phyloP scores from a whole-genome alignment of 92 coral and sea anemone species.

The Phenganax subtilis region DNA sequence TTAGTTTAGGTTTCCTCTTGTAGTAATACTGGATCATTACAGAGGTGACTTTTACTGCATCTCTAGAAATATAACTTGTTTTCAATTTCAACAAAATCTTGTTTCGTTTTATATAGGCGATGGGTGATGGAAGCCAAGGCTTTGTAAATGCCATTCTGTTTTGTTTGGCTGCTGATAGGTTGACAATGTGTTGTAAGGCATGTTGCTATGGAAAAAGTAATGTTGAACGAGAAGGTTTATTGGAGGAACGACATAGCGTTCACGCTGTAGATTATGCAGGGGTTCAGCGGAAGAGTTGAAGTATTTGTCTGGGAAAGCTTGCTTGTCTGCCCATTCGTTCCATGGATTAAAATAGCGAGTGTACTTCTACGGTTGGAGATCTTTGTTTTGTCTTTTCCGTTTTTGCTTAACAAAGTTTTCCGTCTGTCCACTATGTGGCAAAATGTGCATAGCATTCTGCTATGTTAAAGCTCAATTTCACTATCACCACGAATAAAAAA shows the following conservation, averaged over 20 bases:
- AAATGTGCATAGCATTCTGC: too few relatives aligned
- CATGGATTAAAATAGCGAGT: too few relatives aligned
- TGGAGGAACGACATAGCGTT: neutral
- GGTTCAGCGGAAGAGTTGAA: neutral
- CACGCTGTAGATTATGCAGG: too few relatives aligned
- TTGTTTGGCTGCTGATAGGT: conserved; percentile 12
- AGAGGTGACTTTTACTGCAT: too few relatives aligned
- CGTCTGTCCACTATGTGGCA: too few relatives aligned
- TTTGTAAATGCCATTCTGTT: conserved; percentile 25
- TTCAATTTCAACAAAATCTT: neutral
- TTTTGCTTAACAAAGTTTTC: too few relatives aligned
- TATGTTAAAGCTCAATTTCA: too few relatives aligned
- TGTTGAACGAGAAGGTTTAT: neutral
- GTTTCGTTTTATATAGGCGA: conserved; percentile 10
- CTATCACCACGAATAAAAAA: too few relatives aligned
- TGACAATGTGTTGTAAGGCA: neutral
- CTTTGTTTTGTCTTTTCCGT: too few relatives aligned
- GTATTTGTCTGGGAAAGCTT: neutral
- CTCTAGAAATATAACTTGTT: neutral
- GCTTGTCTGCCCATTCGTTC: neutral
- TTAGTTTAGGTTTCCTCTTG: too few relatives aligned
- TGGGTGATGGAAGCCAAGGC: conserved; percentile 34
- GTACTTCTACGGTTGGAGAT: too few relatives aligned
- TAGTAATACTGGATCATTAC: too few relatives aligned
- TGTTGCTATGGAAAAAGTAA: neutral